phyloP scores from a whole-genome alignment of 2,888 invertebrate species.

The Micropterix aruncella region DNA sequence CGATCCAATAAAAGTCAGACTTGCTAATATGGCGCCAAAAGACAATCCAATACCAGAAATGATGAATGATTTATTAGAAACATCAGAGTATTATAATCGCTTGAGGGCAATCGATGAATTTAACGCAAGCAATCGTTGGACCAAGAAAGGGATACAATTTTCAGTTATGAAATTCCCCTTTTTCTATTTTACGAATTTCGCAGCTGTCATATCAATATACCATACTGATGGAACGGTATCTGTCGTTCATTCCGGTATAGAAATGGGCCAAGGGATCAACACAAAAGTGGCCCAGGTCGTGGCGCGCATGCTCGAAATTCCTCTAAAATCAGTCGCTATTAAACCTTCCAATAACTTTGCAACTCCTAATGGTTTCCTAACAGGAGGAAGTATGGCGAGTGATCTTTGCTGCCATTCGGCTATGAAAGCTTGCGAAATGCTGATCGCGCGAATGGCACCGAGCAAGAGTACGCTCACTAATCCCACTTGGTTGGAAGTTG shows the following conservation, averaged over 20 bases:
- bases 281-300: constrained; percentile 58
- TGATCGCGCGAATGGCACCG: constrained; percentile 30
- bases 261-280: constrained; percentile 61
- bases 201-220: constrained; percentile 49
- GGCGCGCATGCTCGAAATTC: constrained; percentile 50
- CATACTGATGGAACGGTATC: constrained; percentile 52
- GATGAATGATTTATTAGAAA: constrained; percentile 39
- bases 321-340: constrained; percentile 41
- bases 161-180: constrained; percentile 52
- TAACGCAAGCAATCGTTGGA: constrained; percentile 59
- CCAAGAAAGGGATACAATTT: constrained; percentile 48
- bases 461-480: constrained; percentile 24
- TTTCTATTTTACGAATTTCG: constrained; percentile 32
- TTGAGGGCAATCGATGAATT: constrained; percentile 34
- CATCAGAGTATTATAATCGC: constrained; percentile 39
- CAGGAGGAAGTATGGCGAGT: constrained; percentile 59
- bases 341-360: constrained; percentile 49
- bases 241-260: constrained; percentile 53
- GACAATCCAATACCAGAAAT: constrained; percentile 27
- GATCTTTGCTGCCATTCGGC: constrained; percentile 50
- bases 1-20: constrained; percentile 43
- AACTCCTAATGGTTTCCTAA: constrained; percentile 50
- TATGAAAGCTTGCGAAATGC: constrained; percentile 33
- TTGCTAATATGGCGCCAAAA: constrained; percentile 31
- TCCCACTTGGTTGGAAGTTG: constrained; percentile 36